Conservation (phyloP, 2,797 vertebrate species). For the Coracias cyanogaster region DNA sequence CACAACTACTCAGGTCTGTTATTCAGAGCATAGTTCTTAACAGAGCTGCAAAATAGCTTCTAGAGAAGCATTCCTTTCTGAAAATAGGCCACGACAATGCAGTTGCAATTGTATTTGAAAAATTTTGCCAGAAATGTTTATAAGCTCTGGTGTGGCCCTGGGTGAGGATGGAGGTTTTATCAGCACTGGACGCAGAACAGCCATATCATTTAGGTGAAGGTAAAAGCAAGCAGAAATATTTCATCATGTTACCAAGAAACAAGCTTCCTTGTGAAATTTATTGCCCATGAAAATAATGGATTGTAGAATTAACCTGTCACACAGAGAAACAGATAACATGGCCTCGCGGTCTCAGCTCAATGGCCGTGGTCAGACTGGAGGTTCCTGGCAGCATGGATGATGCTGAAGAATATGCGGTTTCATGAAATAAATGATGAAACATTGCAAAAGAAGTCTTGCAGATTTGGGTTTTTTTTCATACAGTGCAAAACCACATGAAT, state of each 20-base stretch:
- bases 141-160: background rate
- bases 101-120: background rate
- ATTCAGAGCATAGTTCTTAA: background rate
- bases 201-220: background rate
- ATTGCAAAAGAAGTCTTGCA: background rate
- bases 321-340: background rate
- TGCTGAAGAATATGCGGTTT: accelerated
- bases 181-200: background rate
- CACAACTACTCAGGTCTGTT: background rate
- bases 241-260: background rate
- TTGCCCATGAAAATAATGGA: constrained; percentile 18
- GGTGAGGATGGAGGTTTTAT: background rate
- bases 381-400: background rate
- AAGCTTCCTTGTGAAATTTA: background rate
- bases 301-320: constrained; percentile 24
- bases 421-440: background rate
- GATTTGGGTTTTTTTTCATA: background rate
- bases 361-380: background rate
- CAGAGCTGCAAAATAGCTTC: background rate
- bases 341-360: accelerated
- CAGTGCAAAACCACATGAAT: accelerated
- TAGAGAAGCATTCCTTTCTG: background rate
- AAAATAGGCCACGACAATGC: background rate
- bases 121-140: background rate
- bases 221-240: background rate